Base-by-base conservation (phyloP, 2,888 invertebrate genomes). In the Stratiomys singularior region DNA sequence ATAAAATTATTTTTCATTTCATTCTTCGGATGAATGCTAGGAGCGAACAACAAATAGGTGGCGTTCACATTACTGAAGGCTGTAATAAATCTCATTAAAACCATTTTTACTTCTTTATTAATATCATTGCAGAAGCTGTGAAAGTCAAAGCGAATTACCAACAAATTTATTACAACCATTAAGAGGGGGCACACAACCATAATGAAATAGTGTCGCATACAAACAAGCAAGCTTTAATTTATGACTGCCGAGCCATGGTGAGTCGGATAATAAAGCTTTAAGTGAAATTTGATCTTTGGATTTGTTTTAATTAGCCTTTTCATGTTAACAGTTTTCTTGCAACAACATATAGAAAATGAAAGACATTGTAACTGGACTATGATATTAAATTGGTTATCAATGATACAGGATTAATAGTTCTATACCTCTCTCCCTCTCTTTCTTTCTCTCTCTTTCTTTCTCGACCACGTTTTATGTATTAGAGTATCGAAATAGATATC, bases 71-170 rank as follows among this genome's bases (percentile, higher is more conserved):
- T 60, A 60, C 30, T 60, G 74, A 58, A 3, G 74, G 21, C 60
- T 11, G 52, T 60, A 58, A 74, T 74, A 74, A 74, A 74, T 74
- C 37, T 37, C 74, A 74, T 74, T 74, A 74, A 74, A 74, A 74
- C 74, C 74, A 58, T 60, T 74, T 74, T 74, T 74, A 74, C 74
- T 74, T 58, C 74, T 58, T 58, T 74, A 74, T 74, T 74, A 74
- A 74, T 74, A 74, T 37, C 60, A 58, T 58, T 58, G 74, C 60
- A 13, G 58, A 18, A 18, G 58, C 72, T 56, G 72, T 58, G 56
- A 46, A 52, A 74, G 74, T 74, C 74, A 74, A 74, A 74, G 74
- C 25, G 74, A 74, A 74, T 74, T 60, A 30, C 58, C 37, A 37
- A 37, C 60, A 44, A 74, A 60, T 74, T 74, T 74, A 74, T 74